Base-by-base conservation (phyloP, 2,113 vertebrate species). In the Crotalus horridus region DNA sequence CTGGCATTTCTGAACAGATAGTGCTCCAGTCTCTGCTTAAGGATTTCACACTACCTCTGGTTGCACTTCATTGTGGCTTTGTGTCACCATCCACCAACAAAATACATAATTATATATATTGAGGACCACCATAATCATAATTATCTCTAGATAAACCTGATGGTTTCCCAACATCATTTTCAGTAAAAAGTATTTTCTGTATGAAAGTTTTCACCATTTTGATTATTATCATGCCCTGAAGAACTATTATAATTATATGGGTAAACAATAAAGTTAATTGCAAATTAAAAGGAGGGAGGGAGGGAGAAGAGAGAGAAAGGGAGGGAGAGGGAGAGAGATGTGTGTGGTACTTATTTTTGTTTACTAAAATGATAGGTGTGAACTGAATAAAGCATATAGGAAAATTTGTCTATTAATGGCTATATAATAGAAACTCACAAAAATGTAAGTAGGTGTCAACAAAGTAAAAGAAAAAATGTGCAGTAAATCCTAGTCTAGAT, bases 351-450 rank as follows among this genome's bases (percentile, higher is more conserved):
- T 69, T 74, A 33, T 74, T 74, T 33, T 74, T 95, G 94, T 91
- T 95, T 96, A 95, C 93, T 93, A 90, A 96, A 33, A 39, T 96
- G 95, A 96, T 95, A 96, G 95, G 95, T 96, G 95, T 92, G 94
- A 0, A 90, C 92, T 95, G 88, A 96, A 85, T 0, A 0, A 93
- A 93, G 91, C 91, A 87, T 93, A 95, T 93, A 93, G 93, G 90
- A 94, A 87, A 55, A 11, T 6, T 74, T 74, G n/a, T 59, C 85
- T 74, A 20, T 88, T 95, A 92, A 95, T 95, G 95, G 39, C 94
- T 95, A 95, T 94, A 95, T 95, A 29, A 96, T 94, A 94, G 88
- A 94, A 95, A 93, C 94, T 0, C 0, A 91, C 74, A 93, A 93
- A 91, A 92, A 87, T 56, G 94, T 94, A 33, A 93, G 93, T 5